Evolutionary conservation across 53 echinoderm and acorn worm species (phyloP), one percentile per base, ranked within the genome.

Genomic region (Echinarachnius parma): DNA sequence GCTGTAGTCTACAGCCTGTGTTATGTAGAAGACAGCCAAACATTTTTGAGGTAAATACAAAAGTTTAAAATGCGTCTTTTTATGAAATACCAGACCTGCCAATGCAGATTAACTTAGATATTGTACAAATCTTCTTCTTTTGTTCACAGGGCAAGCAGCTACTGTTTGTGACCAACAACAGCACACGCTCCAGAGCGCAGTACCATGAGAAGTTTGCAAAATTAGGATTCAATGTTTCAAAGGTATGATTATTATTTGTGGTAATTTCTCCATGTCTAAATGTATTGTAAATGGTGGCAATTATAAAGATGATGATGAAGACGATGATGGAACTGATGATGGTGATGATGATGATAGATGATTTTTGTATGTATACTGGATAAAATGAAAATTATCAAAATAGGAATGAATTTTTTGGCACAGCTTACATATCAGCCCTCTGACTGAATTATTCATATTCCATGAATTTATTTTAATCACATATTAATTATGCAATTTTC

Each of bases 81-180:
- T n/a, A n/a, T n/a, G n/a, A n/a, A n/a, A n/a, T n/a, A n/a, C n/a
- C n/a, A n/a, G n/a, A n/a, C n/a, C n/a, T n/a, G n/a, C n/a, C n/a
- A n/a, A n/a, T n/a, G 52, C 9, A 10, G 52, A n/a, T 19, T 19
- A 14, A 21, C 16, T 27, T 3, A 8, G 20, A 15, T 28, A 57
- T 27, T 52, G 9, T 48, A 23, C 10, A 21, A 13, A 34, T 36
- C 7, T 55, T 36, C 5, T 37, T 55, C 47, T 63, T 48, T 75
- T 48, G 53, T 29, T 22, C 76, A 4, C 60, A 94, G 95, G 95
- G 95, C 0, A 94, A 94, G 65, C 83, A 75, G 29, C 78, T 84
- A 26, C 61, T 94, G n/a, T 94, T 94, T 82, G 91, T 94, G 15
- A 94, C 95, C 50, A 94, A 94, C 76, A 94, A 94, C 76, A 94